Percentiles rank a stretch among this genome's conserved stretches.
Evolutionary conservation across 2,113 vertebrate species (phyloP).

Genomic region (Silurus asotus): DNA sequence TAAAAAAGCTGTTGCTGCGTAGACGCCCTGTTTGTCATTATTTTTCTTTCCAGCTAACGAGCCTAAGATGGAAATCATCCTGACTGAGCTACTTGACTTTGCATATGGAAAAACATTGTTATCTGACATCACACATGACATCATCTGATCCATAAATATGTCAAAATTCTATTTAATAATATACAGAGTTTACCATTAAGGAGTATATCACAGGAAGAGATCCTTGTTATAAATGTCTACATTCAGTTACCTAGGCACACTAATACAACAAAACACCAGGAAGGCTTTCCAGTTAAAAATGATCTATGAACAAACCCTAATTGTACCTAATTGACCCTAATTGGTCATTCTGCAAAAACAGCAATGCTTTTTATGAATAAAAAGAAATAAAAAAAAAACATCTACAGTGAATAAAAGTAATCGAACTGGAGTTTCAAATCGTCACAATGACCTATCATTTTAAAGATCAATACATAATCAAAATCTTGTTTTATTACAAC

Average conservation of each 20-base stretch:
- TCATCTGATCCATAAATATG: conserved; percentile 20
- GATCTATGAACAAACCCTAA: background rate
- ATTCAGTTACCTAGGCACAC: background rate
- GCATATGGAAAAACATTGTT: conserved; percentile 25
- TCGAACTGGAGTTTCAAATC: background rate
- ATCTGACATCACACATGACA: conserved; percentile 18
- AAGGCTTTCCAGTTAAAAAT: background rate
- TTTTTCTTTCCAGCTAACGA: conserved; percentile 12
- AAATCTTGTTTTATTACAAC: too few relatives aligned
- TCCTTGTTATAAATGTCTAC: background rate
- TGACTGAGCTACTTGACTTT: conserved; percentile 23
- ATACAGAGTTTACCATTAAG: background rate
- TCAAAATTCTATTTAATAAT: background rate
- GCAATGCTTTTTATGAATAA: background rate
- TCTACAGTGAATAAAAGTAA: background rate
- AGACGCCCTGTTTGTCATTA: conserved; percentile 6
- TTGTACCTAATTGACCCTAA: background rate
- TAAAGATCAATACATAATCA: background rate
- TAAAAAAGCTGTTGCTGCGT: background rate
- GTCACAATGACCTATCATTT: background rate
- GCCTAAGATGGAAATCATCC: conserved; percentile 14
- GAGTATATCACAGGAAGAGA: background rate
- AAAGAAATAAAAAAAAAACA: background rate
- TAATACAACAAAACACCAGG: background rate
- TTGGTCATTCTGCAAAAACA: too few relatives aligned